Conservation (phyloP, 2,113 vertebrate species). For the Limnothrissa miodon region DNA sequence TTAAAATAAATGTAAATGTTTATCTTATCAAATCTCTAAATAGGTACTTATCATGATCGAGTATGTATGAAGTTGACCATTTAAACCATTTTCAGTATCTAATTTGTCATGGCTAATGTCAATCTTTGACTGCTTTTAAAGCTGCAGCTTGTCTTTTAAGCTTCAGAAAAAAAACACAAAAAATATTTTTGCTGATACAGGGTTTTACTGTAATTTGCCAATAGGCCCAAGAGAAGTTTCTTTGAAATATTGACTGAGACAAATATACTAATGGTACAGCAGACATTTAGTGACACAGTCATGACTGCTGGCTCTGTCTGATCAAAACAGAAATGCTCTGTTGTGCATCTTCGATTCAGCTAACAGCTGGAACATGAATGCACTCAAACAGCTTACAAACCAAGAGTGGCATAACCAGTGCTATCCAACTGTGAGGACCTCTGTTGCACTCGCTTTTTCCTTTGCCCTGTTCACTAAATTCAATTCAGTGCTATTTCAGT, state of each 20-base stretch:
- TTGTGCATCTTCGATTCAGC: neutral
- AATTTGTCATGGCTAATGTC: too few species aligned
- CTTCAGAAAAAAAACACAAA: too few species aligned
- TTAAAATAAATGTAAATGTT: too few species aligned
- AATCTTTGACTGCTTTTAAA: too few species aligned
- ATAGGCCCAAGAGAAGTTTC: neutral
- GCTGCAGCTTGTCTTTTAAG: too few species aligned
- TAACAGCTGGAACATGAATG: slow-evolving; percentile 47
- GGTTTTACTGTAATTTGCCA: too few species aligned
- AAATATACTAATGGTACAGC: neutral
- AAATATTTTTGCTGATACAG: too few species aligned
- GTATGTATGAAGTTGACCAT: too few species aligned
- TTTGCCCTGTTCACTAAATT: neutral
- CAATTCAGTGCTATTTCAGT: too few species aligned
- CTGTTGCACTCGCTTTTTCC: neutral
- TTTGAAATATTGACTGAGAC: neutral
- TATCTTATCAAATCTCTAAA: too few species aligned
- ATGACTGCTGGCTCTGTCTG: neutral
- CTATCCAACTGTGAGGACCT: neutral
- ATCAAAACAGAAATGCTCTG: neutral
- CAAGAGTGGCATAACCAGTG: neutral
- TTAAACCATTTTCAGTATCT: too few species aligned
- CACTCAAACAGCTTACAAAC: slow-evolving; percentile 41
- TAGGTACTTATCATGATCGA: too few species aligned
- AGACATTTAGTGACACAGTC: neutral